These are phyloP conservation scores for Phragmatobia fuliginosa DNA, from an alignment of 2,888 invertebrate species.

Conservation along the genomic window DNA sequence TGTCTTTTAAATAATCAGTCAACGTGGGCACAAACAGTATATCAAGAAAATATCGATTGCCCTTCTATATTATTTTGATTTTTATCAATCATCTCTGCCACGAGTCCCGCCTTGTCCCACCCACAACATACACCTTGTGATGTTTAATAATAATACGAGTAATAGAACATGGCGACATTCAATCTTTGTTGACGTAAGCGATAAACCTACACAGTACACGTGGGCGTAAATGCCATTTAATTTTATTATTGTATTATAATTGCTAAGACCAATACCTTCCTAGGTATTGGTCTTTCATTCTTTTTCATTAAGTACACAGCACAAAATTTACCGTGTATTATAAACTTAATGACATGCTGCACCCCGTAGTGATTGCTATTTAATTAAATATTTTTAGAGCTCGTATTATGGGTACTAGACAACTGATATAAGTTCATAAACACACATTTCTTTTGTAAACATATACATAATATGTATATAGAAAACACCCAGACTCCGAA, in stretches of 20 bases:
- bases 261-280: too few species aligned
- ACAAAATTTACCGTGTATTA: background rate
- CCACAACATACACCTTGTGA: background rate
- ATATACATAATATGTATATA: too few species aligned
- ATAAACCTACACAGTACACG: constrained; percentile 14
- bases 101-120: background rate
- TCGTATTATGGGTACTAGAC: too few species aligned
- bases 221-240: constrained; percentile 16
- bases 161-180: background rate
- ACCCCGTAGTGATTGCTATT: too few species aligned
- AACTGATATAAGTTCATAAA: too few species aligned
- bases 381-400: too few species aligned
- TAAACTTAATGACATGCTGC: too few species aligned
- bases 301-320: background rate
- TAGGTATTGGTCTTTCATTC: too few species aligned
- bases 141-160: constrained; percentile 15
- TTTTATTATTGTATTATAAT: constrained; percentile 5
- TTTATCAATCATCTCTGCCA: background rate
- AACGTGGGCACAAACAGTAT: too few species aligned
- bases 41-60: background rate
- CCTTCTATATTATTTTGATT: background rate
- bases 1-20: too few species aligned
- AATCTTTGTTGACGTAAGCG: constrained; percentile 5
- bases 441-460: too few species aligned
- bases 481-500: too few species aligned